A percentile compares a stretch with the other conserved stretches of the same genome.
phyloP scores from a whole-genome alignment of 2,113 vertebrate genomes.

The Hyaena hyaena region DNA sequence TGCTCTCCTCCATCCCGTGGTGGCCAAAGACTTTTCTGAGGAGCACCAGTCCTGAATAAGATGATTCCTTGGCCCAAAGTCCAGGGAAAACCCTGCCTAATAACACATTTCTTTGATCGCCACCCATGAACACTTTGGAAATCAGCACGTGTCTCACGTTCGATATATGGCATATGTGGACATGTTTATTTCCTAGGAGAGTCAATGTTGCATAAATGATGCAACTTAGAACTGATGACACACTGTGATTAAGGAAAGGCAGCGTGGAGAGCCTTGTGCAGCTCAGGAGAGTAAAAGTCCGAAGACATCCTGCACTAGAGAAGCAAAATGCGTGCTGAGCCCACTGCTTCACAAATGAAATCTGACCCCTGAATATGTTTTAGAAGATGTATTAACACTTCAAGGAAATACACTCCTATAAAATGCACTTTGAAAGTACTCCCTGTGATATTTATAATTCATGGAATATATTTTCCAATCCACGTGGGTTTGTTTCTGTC shows the following conservation, averaged over 20 bases:
- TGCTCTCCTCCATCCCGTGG: not conserved
- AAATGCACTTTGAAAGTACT: not conserved
- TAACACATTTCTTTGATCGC: not conserved
- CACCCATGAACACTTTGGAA: not conserved
- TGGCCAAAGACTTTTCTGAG: not conserved
- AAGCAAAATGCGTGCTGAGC: not conserved
- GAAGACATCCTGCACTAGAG: not conserved
- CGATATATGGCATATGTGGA: not conserved
- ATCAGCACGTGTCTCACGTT: not conserved
- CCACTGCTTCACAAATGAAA: not conserved
- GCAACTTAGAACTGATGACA: not conserved
- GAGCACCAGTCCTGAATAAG: not conserved
- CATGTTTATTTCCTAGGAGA: not conserved
- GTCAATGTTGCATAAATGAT: not conserved
- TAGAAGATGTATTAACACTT: not conserved
- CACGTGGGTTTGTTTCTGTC: not conserved
- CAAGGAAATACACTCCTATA: not conserved
- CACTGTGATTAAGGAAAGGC: not conserved
- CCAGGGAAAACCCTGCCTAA: not conserved
- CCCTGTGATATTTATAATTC: not conserved
- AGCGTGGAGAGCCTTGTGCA: fast-evolving
- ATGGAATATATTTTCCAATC: not conserved
- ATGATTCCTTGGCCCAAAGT: not conserved
- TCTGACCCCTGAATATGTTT: not conserved
- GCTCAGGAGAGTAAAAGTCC: not conserved